Evolutionary conservation across 2,888 invertebrate genomes (phyloP).

Genomic region (Emmelina monodactyla): DNA sequence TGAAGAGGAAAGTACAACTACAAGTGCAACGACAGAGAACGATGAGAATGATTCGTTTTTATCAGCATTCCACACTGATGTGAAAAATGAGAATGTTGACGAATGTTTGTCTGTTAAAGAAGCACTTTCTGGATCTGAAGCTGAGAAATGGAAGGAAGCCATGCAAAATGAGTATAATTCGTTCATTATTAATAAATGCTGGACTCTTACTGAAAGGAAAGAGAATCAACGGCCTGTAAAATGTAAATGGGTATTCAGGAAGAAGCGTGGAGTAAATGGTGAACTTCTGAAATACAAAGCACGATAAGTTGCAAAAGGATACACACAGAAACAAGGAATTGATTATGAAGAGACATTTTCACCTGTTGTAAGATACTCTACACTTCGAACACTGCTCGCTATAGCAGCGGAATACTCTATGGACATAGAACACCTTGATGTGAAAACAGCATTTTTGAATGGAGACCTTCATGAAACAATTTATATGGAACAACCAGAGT

Average conservation of each 20-base stretch:
- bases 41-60: background rate
- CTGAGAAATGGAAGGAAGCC: slow-evolving; percentile 8
- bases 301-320: slow-evolving; percentile 12
- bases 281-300: slow-evolving; percentile 11
- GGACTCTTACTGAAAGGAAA: slow-evolving; percentile 8
- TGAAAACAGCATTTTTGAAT: slow-evolving; percentile 17
- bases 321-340: slow-evolving; percentile 8
- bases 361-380: slow-evolving; percentile 12
- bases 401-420: slow-evolving; percentile 8
- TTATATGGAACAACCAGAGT: slow-evolving; percentile 14
- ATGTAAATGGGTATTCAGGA: slow-evolving; percentile 10
- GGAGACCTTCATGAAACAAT: slow-evolving; percentile 12
- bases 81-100: background rate
- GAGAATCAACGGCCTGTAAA: slow-evolving; percentile 7
- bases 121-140: slow-evolving; percentile 6
- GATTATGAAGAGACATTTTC: slow-evolving; percentile 14
- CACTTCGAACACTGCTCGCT: slow-evolving; percentile 8
- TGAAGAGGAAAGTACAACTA: slow-evolving; percentile 1
- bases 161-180: slow-evolving; percentile 14
- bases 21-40: no score
- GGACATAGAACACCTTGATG: slow-evolving; percentile 15
- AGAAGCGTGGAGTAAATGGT: slow-evolving; percentile 7
- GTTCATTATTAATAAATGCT: slow-evolving; percentile 9
- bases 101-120: slow-evolving; percentile 7
- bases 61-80: no score